Conservation (phyloP, 35 echinoderm and acorn worm species). For the Nesometra sesokonis region DNA sequence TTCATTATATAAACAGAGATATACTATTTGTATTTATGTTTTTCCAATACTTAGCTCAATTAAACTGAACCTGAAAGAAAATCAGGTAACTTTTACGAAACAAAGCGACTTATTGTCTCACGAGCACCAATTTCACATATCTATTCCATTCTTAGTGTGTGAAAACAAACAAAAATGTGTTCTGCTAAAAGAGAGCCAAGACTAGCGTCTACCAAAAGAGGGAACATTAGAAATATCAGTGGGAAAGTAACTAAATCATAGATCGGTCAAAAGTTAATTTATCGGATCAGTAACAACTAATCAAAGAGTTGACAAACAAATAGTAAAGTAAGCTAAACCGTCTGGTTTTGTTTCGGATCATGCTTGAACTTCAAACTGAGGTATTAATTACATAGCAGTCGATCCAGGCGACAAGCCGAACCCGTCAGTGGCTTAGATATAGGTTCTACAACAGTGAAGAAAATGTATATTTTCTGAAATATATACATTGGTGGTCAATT, state of each 20-base stretch:
- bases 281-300: not conserved
- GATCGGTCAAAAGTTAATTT: not conserved
- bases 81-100: not conserved
- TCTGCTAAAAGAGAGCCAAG: no score
- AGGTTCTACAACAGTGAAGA: no score
- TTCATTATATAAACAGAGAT: not conserved
- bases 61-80: not conserved
- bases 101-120: not conserved
- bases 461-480: no score
- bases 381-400: not conserved
- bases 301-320: not conserved
- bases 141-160: not conserved
- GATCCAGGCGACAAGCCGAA: not conserved
- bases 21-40: not conserved
- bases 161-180: not conserved
- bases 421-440: no score
- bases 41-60: not conserved
- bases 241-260: not conserved
- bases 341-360: not conserved
- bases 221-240: not conserved
- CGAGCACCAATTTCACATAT: not conserved
- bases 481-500: not conserved
- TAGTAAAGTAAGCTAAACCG: not conserved
- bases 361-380: not conserved
- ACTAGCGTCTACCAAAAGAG: not conserved